Conservation (phyloP, 2,797 vertebrate genomes). For the Aratinga solstitialis region DNA sequence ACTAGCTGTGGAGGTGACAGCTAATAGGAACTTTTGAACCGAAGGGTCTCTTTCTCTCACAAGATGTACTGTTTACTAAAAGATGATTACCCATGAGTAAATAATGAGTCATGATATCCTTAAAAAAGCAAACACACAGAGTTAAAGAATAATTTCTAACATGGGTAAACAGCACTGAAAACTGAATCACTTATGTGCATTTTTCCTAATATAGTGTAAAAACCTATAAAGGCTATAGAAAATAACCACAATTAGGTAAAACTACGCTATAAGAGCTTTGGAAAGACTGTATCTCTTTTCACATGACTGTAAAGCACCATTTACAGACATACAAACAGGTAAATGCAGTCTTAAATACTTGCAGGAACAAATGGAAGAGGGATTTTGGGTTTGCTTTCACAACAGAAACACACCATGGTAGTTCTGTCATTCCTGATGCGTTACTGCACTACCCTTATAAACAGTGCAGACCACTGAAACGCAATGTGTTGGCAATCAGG, state of each 20-base stretch:
- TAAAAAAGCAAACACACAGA: conserved; percentile 57
- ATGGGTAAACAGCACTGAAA: conserved; percentile 10
- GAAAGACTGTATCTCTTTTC: not conserved
- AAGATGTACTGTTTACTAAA: conserved; percentile 58
- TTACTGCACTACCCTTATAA: not conserved
- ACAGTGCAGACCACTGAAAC: not conserved
- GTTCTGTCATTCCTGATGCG: not conserved
- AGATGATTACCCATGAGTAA: conserved; percentile 58
- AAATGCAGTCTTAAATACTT: not conserved
- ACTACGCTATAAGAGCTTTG: not conserved
- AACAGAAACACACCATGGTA: not conserved
- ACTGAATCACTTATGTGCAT: not conserved
- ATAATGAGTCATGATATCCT: conserved; percentile 62
- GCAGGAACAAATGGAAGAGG: not conserved
- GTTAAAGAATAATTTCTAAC: conserved; percentile 63
- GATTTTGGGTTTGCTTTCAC: not conserved
- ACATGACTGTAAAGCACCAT: not conserved
- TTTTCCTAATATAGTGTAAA: not conserved
- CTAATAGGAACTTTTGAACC: not conserved
- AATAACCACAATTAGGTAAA: not conserved
- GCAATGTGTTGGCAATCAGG: not conserved
- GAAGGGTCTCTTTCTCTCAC: conserved; percentile 32
- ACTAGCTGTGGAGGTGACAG: conserved; percentile 14
- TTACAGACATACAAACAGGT: not conserved
- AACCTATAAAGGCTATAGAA: not conserved